Percentiles rank a stretch among this genome's conserved stretches.
These are phyloP conservation scores for Erethizon dorsatum DNA, from an alignment of 2,797 vertebrate species.

Conservation along the genomic window DNA sequence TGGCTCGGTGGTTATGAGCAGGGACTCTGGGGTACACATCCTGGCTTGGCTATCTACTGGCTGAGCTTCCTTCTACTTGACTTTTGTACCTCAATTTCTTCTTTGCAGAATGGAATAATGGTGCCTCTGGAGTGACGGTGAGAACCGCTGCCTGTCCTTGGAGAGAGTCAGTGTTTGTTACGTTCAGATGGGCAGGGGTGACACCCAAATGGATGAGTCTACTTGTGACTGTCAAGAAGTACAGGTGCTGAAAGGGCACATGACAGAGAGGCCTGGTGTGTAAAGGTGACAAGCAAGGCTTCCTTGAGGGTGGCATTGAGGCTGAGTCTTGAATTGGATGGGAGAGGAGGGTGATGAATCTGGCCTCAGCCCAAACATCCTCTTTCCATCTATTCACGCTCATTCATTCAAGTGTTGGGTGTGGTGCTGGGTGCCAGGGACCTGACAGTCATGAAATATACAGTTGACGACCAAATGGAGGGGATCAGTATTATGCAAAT, in stretches of 20 bases:
- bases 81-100: neutral
- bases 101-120: neutral
- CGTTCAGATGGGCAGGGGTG: neutral
- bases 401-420: neutral
- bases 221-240: neutral
- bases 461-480: neutral
- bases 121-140: neutral
- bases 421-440: neutral
- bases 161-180: neutral
- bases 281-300: neutral
- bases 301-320: neutral
- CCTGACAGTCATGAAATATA: neutral
- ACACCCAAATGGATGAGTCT: neutral
- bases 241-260: neutral
- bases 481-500: neutral
- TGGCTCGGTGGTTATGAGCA: neutral
- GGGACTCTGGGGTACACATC: neutral
- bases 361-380: neutral
- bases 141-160: neutral
- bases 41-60: neutral
- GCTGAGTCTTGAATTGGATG: neutral
- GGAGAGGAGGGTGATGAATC: neutral
- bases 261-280: neutral
- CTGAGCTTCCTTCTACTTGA: neutral
- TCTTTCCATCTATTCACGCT: neutral